Evolutionary conservation across 2,797 vertebrate species (phyloP).

Genomic region (Siniperca undulata): DNA sequence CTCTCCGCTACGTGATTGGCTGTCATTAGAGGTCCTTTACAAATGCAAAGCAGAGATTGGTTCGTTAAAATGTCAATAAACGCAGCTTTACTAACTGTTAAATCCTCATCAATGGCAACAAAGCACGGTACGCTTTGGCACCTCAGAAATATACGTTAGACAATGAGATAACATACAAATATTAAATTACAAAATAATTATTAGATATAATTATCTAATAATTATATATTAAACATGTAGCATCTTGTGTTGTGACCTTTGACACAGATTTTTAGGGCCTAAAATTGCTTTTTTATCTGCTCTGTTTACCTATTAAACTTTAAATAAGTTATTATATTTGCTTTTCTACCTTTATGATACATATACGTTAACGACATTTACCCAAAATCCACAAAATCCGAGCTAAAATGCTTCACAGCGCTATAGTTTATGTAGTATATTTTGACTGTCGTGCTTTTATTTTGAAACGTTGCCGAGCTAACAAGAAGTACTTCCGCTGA

Average conservation of each 20-base stretch:
- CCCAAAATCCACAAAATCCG: no score
- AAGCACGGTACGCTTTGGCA: neutral
- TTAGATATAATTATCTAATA: no score
- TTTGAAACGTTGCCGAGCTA: neutral
- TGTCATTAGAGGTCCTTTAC: neutral
- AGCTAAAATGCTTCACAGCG: neutral
- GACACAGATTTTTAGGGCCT: neutral
- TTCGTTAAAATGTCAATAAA: constrained; percentile 24
- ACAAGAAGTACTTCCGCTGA: constrained; percentile 55
- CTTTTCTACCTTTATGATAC: no score
- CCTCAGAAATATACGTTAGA: neutral
- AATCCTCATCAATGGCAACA: constrained; percentile 10
- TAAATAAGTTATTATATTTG: neutral
- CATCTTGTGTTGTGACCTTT: neutral
- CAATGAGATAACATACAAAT: neutral
- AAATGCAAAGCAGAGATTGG: constrained; percentile 49
- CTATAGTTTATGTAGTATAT: neutral
- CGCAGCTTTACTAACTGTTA: neutral
- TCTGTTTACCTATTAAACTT: neutral
- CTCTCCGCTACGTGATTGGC: constrained; percentile 35
- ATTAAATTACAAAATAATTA: neutral
- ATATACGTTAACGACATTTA: neutral
- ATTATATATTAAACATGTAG: neutral
- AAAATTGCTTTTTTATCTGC: neutral
- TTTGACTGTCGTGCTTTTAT: constrained; percentile 33